Evolutionary conservation across 2,888 invertebrate genomes (phyloP), one percentile per base, ranked within the genome.

Genomic region (Chalcosyrphus nemorum): DNA sequence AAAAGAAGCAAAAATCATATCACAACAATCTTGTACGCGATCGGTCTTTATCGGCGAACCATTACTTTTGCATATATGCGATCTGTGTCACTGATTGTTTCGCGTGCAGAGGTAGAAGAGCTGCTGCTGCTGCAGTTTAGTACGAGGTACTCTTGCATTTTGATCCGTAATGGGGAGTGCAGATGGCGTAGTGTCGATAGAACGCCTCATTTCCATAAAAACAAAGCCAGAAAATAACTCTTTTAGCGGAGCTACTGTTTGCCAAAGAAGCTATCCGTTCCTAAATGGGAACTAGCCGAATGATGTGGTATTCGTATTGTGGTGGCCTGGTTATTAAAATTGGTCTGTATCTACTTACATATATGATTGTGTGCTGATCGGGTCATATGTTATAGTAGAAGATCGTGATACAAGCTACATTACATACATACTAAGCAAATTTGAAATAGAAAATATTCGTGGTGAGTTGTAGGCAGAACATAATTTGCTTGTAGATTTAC

Each of bases 161-260:
- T 76, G 43, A 76, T 81, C 65, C 45, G 65, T 43, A 57, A 52
- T 65, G 76, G 32, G 41, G 50, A 63, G 65, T 57, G 38, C 81
- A 81, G 76, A 59, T 81, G 77, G 63, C 56, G 71, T 71, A 78
- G 82, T 82, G 82, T 78, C 66, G 82, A 78, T 78, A 82, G 78
- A 78, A 78, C 82, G 71, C 82, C 78, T 82, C 72, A 78, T 82
- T 82, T 78, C 82, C 82, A 82, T 82, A 82, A 82, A 82, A 78
- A 82, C 78, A 82, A 78, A 78, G 72, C 72, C 29, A 78, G 45
- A 72, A 78, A 82, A 82, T 78, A 72, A 65, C 71, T 78, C 66
- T 76, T 76, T 81, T 72, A 77, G 41, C 24, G n/a, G 50, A 68
- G 82, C 82, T 82, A 82, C 82, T 82, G 82, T 78, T 78, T 66